A percentile compares a stretch with the other conserved stretches of the same genome.
phyloP scores from a whole-genome alignment of 1,140 invertebrate genomes.

The Drosophila tropicalis region DNA sequence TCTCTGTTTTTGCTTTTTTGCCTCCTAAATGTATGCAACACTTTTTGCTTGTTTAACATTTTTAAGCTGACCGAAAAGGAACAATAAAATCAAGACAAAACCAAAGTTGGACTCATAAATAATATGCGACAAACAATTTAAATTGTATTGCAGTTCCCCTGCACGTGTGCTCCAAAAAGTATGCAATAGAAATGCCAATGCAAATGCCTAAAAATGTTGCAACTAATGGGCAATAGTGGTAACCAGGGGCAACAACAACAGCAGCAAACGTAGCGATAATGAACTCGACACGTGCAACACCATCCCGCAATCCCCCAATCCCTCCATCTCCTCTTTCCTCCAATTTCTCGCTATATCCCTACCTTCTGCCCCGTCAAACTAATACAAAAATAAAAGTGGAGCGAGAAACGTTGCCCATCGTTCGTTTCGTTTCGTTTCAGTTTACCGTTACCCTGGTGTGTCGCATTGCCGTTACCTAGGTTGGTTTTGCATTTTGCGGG shows the following conservation, averaged over 20 bases:
- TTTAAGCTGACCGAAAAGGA: slow-evolving; percentile 50
- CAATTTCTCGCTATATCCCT: not conserved
- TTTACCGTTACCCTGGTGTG: slow-evolving; percentile 31
- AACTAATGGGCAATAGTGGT: slow-evolving; percentile 13
- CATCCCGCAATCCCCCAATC: not conserved
- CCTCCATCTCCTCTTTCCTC: not conserved
- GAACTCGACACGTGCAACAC: slow-evolving; percentile 63
- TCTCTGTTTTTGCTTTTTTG: slow-evolving; percentile 6
- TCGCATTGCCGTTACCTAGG: slow-evolving; percentile 40
- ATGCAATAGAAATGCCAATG: slow-evolving; percentile 61
- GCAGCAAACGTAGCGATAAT: slow-evolving; percentile 65
- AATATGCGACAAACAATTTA: slow-evolving; percentile 79
- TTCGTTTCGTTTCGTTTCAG: slow-evolving; percentile 45
- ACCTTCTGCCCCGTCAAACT: not conserved
- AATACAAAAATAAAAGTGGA: not conserved
- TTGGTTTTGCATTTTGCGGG: slow-evolving; percentile 12
- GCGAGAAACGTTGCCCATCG: not conserved
- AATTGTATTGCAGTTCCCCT: slow-evolving; percentile 54
- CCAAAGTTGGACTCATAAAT: slow-evolving; percentile 53
- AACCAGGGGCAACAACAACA: slow-evolving; percentile 5
- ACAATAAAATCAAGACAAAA: not conserved
- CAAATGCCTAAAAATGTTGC: slow-evolving; percentile 32
- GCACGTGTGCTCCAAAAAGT: slow-evolving; percentile 39
- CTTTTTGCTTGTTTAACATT: slow-evolving; percentile 74
- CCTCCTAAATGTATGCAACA: slow-evolving; percentile 55